Base-by-base conservation (phyloP, 2,888 invertebrate species). In the Cerastis rubricosa region DNA sequence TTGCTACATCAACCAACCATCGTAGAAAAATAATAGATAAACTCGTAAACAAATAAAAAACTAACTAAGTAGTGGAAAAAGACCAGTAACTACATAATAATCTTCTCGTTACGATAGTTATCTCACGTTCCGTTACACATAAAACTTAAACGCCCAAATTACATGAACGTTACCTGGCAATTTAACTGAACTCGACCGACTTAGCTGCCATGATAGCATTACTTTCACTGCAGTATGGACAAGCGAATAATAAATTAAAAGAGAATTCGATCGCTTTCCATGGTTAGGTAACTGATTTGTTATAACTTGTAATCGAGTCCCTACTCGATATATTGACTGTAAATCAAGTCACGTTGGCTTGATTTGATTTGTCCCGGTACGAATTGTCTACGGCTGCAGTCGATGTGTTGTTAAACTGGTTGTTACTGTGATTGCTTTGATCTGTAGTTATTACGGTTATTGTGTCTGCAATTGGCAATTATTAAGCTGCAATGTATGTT, bases 231-330 rank as follows among this genome's bases (percentile, higher is more conserved):
- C 79, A 74, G 72, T 82, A 74, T 80, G 85, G 67, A 79, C 82
- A 85, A 84, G 88, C 81, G 69, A 84, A 83, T 82, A 89, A 85
- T 83, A 83, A 79, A 84, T 82, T 87, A 82, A 74, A 82, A 76
- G 87, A 85, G 85, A 85, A 86, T 87, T 82, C 82, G 86, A 89
- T 88, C 85, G 85, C 89, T 91, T 91, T 90, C 87, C 86, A 88
- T 87, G 80, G 84, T 91, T 91, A 89, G 88, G 87, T 91, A 90
- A 90, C 85, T 73, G 85, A 87, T 74, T 78, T 80, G 76, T 82
- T 61, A 61, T 61, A 61, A 19, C 61, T 61, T 84, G 81, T 78
- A 77, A 80, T 72, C 68, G 83, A 85, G 76, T 83, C 76, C 78
- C 74, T 82, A 79, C 45, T 83, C 73, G 74, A 79, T 68, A 74